A percentile compares a stretch with the other conserved stretches of the same genome.
Evolutionary conservation across 53 echinoderm and acorn worm genomes (phyloP).

Genomic region (Zoroaster sp.): DNA sequence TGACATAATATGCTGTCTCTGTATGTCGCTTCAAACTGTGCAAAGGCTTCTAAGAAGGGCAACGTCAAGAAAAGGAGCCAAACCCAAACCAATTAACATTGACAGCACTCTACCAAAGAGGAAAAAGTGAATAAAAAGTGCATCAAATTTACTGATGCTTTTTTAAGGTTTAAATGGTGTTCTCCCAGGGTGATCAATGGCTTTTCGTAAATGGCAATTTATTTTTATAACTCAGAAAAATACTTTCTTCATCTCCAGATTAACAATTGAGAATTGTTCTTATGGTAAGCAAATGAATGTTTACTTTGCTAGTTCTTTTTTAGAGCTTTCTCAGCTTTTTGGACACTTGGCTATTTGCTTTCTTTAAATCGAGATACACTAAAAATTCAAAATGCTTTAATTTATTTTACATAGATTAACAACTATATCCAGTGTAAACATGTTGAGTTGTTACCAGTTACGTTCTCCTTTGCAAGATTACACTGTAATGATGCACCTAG

Average conservation of each 20-base stretch:
- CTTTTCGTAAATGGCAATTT: no score
- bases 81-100: no score
- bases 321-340: not conserved
- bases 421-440: slow-evolving; percentile 2
- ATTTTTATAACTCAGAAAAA: no score
- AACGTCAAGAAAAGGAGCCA: not conserved
- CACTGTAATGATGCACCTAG: not conserved
- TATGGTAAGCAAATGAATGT: not conserved
- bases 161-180: no score
- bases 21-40: not conserved
- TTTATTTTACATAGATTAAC: not conserved
- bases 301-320: not conserved
- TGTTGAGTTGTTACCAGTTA: not conserved
- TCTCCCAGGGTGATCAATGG: not conserved
- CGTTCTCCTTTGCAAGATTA: not conserved
- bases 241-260: not conserved
- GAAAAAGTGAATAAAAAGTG: not conserved
- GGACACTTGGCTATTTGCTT: no score
- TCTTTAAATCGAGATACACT: slow-evolving; percentile 6
- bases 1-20: not conserved
- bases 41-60: not conserved
- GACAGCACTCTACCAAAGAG: no score
- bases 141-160: not conserved
- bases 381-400: not conserved
- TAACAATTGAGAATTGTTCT: not conserved